Evolutionary conservation across 2,888 invertebrate genomes (phyloP).

Genomic region (Drosophila formosana): DNA sequence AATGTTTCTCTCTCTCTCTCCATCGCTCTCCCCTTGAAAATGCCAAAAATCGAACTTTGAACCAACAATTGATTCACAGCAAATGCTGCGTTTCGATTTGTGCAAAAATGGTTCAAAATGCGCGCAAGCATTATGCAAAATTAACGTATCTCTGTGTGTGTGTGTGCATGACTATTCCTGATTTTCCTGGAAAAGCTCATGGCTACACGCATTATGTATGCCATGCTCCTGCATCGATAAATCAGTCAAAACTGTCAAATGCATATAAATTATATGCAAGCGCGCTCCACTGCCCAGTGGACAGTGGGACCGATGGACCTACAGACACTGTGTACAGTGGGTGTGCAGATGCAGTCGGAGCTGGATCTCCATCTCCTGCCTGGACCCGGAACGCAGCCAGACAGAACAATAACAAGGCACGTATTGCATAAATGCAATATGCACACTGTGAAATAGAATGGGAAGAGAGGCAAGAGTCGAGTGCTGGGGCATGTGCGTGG

Average conservation of each 20-base stretch:
- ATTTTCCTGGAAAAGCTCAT: slow-evolving; percentile 75
- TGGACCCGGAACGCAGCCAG: slow-evolving; percentile 37
- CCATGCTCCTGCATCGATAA: slow-evolving; percentile 80
- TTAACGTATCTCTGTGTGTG: slow-evolving; percentile 44
- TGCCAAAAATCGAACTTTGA: slow-evolving; percentile 20
- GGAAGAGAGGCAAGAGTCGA: neutral
- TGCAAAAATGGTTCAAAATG: slow-evolving; percentile 39
- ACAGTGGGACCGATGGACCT: slow-evolving; percentile 12
- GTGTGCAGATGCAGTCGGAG: slow-evolving; percentile 35
- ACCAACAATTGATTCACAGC: slow-evolving; percentile 46
- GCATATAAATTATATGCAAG: slow-evolving; percentile 81
- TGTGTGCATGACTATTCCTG: slow-evolving; percentile 72
- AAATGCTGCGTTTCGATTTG: slow-evolving; percentile 34
- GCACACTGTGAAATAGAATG: slow-evolving; percentile 39
- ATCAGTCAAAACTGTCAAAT: slow-evolving; percentile 81
- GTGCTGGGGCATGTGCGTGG: slow-evolving; percentile 56
- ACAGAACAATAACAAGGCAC: slow-evolving; percentile 79
- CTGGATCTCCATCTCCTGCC: too few species aligned
- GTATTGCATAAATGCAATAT: slow-evolving; percentile 79
- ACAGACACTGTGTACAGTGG: slow-evolving; percentile 31
- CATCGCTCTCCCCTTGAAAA: slow-evolving; percentile 7
- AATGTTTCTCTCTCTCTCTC: slow-evolving; percentile 9
- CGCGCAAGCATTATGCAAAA: slow-evolving; percentile 66
- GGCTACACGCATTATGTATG: slow-evolving; percentile 78
- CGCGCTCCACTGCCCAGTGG: slow-evolving; percentile 64